phyloP scores from a whole-genome alignment of 2,797 vertebrate genomes.

The Fratercula arctica region DNA sequence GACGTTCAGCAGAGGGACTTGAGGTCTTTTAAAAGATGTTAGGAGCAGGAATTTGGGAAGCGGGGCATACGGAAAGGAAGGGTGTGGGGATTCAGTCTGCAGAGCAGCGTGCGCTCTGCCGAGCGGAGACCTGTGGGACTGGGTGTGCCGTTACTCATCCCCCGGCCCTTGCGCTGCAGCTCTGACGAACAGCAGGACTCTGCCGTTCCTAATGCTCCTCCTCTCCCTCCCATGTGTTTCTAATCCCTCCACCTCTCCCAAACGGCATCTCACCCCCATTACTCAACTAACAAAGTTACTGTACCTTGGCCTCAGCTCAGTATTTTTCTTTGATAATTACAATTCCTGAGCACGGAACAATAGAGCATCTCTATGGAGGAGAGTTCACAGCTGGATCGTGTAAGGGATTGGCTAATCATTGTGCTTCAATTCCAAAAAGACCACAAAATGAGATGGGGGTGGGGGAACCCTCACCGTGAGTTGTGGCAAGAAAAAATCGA shows the following conservation, averaged over 20 bases:
- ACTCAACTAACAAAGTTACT: conserved; percentile 25
- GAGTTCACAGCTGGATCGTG: conserved; percentile 49
- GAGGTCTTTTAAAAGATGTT: neutral
- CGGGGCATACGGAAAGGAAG: neutral
- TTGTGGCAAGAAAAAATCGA: neutral
- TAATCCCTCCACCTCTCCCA: neutral
- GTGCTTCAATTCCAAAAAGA: neutral
- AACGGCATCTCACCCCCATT: neutral
- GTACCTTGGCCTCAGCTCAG: conserved; percentile 7
- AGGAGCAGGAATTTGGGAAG: neutral
- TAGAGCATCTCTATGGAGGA: conserved; percentile 1
- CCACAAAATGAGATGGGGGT: neutral
- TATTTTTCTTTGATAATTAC: conserved; percentile 25
- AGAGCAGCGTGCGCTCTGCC: neutral
- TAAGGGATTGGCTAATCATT: conserved; percentile 17
- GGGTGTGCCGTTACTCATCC: conserved; percentile 58
- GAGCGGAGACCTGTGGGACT: neutral
- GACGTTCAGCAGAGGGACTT: neutral
- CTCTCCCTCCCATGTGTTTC: conserved; percentile 6
- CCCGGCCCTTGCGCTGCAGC: neutral
- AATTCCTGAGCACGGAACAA: conserved; percentile 11
- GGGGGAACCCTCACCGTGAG: neutral
- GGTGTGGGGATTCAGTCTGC: neutral
- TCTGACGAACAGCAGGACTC: conserved; percentile 8
- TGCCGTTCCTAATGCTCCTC: neutral